Base-by-base conservation (phyloP, 2,888 invertebrate genomes). In the Rhagonycha lutea region DNA sequence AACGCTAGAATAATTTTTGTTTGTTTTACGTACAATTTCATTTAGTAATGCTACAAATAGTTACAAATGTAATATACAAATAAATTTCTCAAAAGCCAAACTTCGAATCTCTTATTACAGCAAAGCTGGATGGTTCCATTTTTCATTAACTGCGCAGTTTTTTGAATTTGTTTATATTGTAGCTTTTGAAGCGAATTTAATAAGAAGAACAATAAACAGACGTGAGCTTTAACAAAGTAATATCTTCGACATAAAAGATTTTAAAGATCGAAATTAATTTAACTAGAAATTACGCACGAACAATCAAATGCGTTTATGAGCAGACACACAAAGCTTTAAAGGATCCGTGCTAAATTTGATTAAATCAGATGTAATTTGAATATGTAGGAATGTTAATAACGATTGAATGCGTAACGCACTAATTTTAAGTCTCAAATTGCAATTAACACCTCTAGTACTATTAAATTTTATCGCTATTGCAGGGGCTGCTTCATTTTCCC, bases 291-390 rank as follows among this genome's bases (percentile, higher is more conserved):
- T 72, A 76, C 76, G 72, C 76, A 76, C 72, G 72, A 76, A 70
- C 76, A 76, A 72, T 76, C 76, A 72, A 76, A 76, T 72, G 61
- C 76, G 47, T 73, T 70, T 69, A 70, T 69, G 61, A 67, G 24
- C 14, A 23, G 47, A 67, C 26, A 67, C 72, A 76, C 76, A 73
- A 72, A 73, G 69, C 69, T 62, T 65, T 60, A 29, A 63, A 61
- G 60, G 69, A 61, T 63, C 75, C 69, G 61, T 72, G 69, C 72
- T 72, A 72, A 72, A 75, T 68, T 72, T 32, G 70, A 72, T 72
- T 69, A 76, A 76, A 76, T 73, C 76, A 73, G 72, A 72, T 70
- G 76, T 75, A 73, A 76, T 61, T 72, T 14, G 72, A 73, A 24
- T 73, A 76, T 65, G 63, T 72, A 67, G 47, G 76, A 76, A 76